phyloP scores from a whole-genome alignment of 2,797 vertebrate species.

The Channallabes apus region DNA sequence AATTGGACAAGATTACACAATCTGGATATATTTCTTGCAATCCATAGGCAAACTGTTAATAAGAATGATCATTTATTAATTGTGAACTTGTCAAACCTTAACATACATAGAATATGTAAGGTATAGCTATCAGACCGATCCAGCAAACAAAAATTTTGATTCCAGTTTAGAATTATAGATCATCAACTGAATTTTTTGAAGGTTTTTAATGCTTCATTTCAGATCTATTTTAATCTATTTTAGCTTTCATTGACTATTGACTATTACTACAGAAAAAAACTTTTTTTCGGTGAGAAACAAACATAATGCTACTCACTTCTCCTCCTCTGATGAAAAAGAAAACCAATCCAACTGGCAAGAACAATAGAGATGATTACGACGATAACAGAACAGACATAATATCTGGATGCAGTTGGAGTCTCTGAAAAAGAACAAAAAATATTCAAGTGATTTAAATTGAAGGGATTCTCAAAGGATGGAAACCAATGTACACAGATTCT shows the following conservation, averaged over 20 bases:
- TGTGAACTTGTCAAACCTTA: background rate
- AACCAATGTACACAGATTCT: background rate
- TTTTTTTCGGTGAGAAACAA: background rate
- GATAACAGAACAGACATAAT: constrained; percentile 19
- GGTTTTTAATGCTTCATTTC: background rate
- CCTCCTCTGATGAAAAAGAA: constrained; percentile 2
- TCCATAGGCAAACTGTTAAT: background rate
- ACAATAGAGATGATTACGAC: background rate
- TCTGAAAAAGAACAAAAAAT: constrained; percentile 1
- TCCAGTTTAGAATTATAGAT: background rate
- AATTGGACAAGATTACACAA: background rate
- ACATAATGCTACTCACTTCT: constrained; percentile 18
- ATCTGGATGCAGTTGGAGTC: background rate
- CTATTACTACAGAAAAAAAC: background rate
- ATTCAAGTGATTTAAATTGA: background rate
- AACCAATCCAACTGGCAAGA: background rate
- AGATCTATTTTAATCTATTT: background rate
- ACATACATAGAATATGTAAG: background rate
- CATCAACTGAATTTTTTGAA: background rate
- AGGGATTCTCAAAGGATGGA: background rate
- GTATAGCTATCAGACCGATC: background rate
- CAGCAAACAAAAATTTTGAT: background rate
- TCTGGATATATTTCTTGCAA: background rate
- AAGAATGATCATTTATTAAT: background rate
- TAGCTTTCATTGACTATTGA: background rate